phyloP scores from a whole-genome alignment of 92 coral and sea anemone genomes.

The Actinostola sp. region DNA sequence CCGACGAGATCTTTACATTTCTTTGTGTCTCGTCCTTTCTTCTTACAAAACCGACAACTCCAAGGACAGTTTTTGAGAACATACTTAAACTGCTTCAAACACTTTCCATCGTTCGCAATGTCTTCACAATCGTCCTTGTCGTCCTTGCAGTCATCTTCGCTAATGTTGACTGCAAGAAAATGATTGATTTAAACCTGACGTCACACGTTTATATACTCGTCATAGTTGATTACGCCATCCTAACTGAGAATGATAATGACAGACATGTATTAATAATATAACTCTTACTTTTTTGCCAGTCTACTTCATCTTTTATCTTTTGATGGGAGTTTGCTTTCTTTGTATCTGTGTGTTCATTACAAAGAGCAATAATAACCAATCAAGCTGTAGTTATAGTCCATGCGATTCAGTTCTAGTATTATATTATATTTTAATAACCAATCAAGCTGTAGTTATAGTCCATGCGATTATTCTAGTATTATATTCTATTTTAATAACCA shows the following conservation, averaged over 20 bases:
- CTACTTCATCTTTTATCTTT: neutral
- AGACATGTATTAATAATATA: neutral
- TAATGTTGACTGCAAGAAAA: conserved; percentile 16
- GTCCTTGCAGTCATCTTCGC: conserved; percentile 22
- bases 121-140: conserved; percentile 21
- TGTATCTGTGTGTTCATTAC: neutral
- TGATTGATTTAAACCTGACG: neutral
- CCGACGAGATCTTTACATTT: conserved; percentile 31
- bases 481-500: too few relatives aligned
- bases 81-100: conserved; percentile 24
- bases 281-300: conserved; percentile 4
- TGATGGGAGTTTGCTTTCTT: neutral
- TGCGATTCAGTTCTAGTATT: too few relatives aligned
- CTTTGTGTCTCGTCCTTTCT: conserved; percentile 26
- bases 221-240: too few relatives aligned
- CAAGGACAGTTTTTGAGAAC: conserved; percentile 45
- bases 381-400: too few relatives aligned
- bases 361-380: too few relatives aligned
- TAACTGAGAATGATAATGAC: too few relatives aligned
- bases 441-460: too few relatives aligned
- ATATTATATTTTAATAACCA: too few relatives aligned
- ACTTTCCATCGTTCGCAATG: conserved; percentile 23
- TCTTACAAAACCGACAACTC: conserved; percentile 46
- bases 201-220: too few relatives aligned
- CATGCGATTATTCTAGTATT: too few relatives aligned